phyloP scores from a whole-genome alignment of 2,888 invertebrate genomes.

The Ditylenchus weischeri region DNA sequence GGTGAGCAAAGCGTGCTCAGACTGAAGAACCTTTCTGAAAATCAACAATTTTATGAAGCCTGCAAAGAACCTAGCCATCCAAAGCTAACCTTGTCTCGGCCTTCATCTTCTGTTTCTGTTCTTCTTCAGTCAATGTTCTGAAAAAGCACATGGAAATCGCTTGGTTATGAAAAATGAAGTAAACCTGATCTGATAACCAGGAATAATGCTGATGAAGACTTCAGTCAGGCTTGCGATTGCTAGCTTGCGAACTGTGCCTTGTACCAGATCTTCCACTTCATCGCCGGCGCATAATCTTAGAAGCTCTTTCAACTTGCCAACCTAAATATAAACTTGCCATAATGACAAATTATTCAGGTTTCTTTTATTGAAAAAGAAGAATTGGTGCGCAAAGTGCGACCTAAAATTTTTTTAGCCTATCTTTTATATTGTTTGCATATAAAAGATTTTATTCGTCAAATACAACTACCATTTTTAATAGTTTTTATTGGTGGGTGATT shows the following conservation, averaged over 20 bases:
- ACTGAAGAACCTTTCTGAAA: slow-evolving; percentile 63
- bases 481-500: no score
- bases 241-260: slow-evolving; percentile 59
- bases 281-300: slow-evolving; percentile 4
- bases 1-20: slow-evolving; percentile 75
- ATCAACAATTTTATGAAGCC: slow-evolving; percentile 65
- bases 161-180: no score
- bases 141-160: no score
- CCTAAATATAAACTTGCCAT: neutral
- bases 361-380: no score
- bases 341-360: no score
- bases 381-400: no score
- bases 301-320: neutral
- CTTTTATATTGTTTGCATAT: no score
- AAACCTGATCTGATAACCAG: slow-evolving; percentile 74
- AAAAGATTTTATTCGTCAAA: no score
- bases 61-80: slow-evolving; percentile 65
- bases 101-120: slow-evolving; percentile 68
- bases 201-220: slow-evolving; percentile 81
- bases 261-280: slow-evolving; percentile 35
- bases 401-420: no score
- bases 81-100: slow-evolving; percentile 72
- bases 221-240: slow-evolving; percentile 68
- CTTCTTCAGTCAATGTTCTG: slow-evolving; percentile 64
- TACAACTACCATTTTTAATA: no score